These are phyloP conservation scores for Dascyllus trimaculatus DNA, from an alignment of 2,113 vertebrate genomes.

Conservation along the genomic window DNA sequence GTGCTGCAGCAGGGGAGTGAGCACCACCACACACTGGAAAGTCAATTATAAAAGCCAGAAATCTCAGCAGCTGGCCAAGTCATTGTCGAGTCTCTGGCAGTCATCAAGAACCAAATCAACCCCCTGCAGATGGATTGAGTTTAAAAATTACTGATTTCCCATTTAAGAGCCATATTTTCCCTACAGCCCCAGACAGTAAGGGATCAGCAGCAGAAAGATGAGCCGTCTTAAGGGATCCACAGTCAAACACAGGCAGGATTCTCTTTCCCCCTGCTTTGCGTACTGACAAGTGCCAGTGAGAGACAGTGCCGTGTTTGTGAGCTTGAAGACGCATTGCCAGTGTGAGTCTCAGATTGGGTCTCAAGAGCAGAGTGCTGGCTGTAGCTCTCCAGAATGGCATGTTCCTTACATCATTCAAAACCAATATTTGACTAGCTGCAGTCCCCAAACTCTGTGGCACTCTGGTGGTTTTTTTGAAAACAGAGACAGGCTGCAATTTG, in stretches of 20 bases:
- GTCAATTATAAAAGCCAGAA: constrained; percentile 12
- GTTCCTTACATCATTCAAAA: constrained; percentile 71
- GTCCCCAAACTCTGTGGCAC: constrained; percentile 64
- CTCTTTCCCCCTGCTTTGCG: constrained; percentile 33
- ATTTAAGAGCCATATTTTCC: constrained; percentile 39
- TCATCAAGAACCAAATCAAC: constrained; percentile 48
- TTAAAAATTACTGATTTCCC: constrained; percentile 43
- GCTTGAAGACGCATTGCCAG: constrained; percentile 47
- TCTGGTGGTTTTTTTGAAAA: constrained; percentile 29
- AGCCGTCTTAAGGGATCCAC: constrained; percentile 60
- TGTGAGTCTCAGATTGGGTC: constrained; percentile 32
- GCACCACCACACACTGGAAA: not conserved
- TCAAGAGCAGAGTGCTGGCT: constrained; percentile 49
- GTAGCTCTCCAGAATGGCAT: constrained; percentile 48
- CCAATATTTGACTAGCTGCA: constrained; percentile 74
- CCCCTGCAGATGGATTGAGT: constrained; percentile 52
- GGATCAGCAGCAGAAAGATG: constrained; percentile 57
- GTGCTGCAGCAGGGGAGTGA: not conserved
- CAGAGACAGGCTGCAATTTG: constrained; percentile 62
- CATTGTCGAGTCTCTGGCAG: constrained; percentile 19
- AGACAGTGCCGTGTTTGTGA: constrained; percentile 49
- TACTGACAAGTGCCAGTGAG: constrained; percentile 48
- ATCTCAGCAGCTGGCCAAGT: constrained; percentile 51
- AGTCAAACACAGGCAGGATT: constrained; percentile 59
- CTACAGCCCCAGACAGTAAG: constrained; percentile 18